These are phyloP conservation scores for Laspeyria flexula DNA, from an alignment of 2,888 invertebrate species.

Conservation along the genomic window DNA sequence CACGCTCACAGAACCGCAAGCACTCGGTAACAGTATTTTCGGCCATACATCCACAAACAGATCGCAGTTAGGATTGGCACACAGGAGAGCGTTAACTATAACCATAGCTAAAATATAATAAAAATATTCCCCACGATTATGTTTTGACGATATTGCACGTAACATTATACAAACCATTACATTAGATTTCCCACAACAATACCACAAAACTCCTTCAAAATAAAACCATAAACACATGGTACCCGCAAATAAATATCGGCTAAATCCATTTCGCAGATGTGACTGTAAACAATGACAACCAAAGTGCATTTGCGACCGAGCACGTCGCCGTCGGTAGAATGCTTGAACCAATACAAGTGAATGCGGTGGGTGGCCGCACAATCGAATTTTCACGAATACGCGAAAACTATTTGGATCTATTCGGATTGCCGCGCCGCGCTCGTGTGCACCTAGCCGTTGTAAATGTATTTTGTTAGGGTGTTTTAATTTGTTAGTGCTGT, in stretches of 20 bases:
- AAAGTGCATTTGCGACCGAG: constrained; percentile 57
- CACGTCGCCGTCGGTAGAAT: constrained; percentile 37
- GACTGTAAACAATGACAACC: constrained; percentile 53
- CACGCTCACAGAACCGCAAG: too few relatives aligned
- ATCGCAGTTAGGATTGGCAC: too few relatives aligned
- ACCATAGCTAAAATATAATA: too few relatives aligned
- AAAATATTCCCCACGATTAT: too few relatives aligned
- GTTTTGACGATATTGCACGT: not conserved
- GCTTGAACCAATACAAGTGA: constrained; percentile 46
- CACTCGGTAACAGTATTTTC: too few relatives aligned
- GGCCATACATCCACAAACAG: too few relatives aligned
- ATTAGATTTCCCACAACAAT: not conserved
- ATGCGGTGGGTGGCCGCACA: constrained; percentile 47
- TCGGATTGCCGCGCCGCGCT: constrained; percentile 26
- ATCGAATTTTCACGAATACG: constrained; percentile 56
- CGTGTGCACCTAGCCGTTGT: constrained; percentile 3
- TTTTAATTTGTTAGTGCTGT: not conserved
- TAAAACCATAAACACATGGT: constrained; percentile 40
- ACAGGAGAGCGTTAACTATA: too few relatives aligned
- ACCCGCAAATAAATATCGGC: constrained; percentile 27
- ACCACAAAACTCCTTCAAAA: constrained; percentile 10
- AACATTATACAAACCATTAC: not conserved
- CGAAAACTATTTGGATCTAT: constrained; percentile 49
- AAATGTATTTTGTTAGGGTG: not conserved
- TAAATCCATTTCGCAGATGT: constrained; percentile 45